Conservation (phyloP, 23 tunicate species). For the Ciona savignyi region DNA sequence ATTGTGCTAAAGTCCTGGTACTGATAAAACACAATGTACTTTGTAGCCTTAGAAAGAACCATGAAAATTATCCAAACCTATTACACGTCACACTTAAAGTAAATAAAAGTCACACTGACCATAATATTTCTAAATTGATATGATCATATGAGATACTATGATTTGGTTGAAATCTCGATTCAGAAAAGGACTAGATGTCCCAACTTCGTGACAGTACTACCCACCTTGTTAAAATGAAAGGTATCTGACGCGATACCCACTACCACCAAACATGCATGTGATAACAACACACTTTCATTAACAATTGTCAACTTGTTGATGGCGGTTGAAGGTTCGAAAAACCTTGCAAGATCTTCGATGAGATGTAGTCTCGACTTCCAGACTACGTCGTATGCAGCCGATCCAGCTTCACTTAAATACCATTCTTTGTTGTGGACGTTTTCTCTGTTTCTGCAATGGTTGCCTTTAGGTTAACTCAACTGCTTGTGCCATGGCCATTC, state of each 20-base stretch:
- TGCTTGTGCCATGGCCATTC: too few species aligned
- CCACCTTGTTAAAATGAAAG: slow-evolving; percentile 49
- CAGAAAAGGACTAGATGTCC: too few species aligned
- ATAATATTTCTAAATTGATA: too few species aligned
- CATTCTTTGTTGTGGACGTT: not conserved
- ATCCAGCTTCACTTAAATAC: slow-evolving; percentile 67
- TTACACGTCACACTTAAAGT: not conserved
- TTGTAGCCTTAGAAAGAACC: too few species aligned
- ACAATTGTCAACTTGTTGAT: slow-evolving; percentile 3
- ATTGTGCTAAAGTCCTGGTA: too few species aligned
- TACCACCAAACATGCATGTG: slow-evolving; percentile 38
- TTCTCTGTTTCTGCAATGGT: not conserved
- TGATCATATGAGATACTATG: too few species aligned
- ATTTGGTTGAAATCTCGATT: too few species aligned
- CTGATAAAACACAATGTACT: too few species aligned
- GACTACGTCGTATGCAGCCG: slow-evolving; percentile 44
- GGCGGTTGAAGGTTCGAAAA: not conserved
- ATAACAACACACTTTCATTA: slow-evolving; percentile 34
- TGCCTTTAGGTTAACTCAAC: too few species aligned
- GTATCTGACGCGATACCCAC: slow-evolving; percentile 77
- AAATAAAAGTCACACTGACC: not conserved
- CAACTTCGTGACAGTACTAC: too few species aligned
- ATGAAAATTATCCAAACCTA: too few species aligned
- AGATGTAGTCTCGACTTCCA: slow-evolving; percentile 44
- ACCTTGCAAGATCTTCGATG: slow-evolving; percentile 23